A percentile compares a stretch with the other conserved stretches of the same genome.
Evolutionary conservation across 2,797 vertebrate genomes (phyloP).

Genomic region (Nothura maculosa): DNA sequence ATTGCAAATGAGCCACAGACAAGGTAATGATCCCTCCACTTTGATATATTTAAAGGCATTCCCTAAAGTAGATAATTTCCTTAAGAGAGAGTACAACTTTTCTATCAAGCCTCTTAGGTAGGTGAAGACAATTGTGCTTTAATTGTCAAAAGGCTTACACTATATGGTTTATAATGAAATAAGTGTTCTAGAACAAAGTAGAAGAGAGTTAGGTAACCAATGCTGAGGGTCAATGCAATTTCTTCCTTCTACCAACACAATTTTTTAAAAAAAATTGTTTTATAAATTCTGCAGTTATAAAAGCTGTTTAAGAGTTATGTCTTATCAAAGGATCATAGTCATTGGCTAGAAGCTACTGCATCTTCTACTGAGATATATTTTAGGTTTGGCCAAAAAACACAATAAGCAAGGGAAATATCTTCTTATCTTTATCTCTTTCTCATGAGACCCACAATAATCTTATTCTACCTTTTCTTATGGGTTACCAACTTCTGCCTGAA

Average conservation of each 20-base stretch:
- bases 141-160: background rate
- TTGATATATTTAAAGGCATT: slow-evolving; percentile 67
- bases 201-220: background rate
- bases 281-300: background rate
- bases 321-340: background rate
- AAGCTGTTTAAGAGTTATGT: background rate
- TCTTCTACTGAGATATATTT: background rate
- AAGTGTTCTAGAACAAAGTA: background rate
- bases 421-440: background rate
- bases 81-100: slow-evolving; percentile 46
- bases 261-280: no score
- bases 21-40: slow-evolving; percentile 72
- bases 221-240: background rate
- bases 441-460: background rate
- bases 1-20: slow-evolving; percentile 73
- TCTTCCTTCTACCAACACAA: background rate
- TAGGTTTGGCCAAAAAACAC: background rate
- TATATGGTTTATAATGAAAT: background rate
- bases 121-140: slow-evolving; percentile 46
- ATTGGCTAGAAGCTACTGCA: background rate
- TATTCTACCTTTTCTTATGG: background rate
- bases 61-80: slow-evolving; percentile 66
- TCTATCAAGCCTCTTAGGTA: slow-evolving; percentile 5
- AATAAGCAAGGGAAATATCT: background rate
- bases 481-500: background rate